These are phyloP conservation scores for Cromileptes altivelis DNA, from an alignment of 2,113 vertebrate species.

Conservation along the genomic window DNA sequence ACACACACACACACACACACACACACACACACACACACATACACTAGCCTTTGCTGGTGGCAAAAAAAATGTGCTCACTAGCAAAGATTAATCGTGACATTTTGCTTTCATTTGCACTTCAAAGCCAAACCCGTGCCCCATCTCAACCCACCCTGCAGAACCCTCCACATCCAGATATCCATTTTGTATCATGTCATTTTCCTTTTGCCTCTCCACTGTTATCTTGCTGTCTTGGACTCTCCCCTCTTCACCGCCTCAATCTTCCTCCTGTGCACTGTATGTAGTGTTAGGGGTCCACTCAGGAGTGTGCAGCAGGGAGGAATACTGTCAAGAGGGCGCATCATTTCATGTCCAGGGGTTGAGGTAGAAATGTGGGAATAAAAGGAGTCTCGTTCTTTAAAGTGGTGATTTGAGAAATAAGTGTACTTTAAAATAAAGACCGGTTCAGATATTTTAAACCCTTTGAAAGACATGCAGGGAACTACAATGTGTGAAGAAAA, in stretches of 20 bases:
- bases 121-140: slow-evolving; percentile 50
- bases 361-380: neutral
- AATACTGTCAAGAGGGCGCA: neutral
- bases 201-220: neutral
- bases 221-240: slow-evolving; percentile 7
- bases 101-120: slow-evolving; percentile 67
- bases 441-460: neutral
- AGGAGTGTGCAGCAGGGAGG: neutral
- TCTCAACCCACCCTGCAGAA: slow-evolving; percentile 30
- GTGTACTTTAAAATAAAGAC: neutral
- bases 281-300: neutral
- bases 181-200: slow-evolving; percentile 21
- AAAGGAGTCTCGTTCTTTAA: neutral
- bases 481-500: slow-evolving; percentile 5
- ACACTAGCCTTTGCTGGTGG: slow-evolving; percentile 49
- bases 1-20: neutral
- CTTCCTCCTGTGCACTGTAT: neutral
- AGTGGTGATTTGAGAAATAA: neutral
- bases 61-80: slow-evolving; percentile 28
- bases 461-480: neutral
- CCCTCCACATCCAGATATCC: slow-evolving; percentile 26
- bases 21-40: neutral
- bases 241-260: neutral
- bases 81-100: slow-evolving; percentile 65
- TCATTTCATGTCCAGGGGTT: neutral